Evolutionary conservation across 92 coral and sea anemone genomes (phyloP).

Genomic region (Chrysogorgia sp.): DNA sequence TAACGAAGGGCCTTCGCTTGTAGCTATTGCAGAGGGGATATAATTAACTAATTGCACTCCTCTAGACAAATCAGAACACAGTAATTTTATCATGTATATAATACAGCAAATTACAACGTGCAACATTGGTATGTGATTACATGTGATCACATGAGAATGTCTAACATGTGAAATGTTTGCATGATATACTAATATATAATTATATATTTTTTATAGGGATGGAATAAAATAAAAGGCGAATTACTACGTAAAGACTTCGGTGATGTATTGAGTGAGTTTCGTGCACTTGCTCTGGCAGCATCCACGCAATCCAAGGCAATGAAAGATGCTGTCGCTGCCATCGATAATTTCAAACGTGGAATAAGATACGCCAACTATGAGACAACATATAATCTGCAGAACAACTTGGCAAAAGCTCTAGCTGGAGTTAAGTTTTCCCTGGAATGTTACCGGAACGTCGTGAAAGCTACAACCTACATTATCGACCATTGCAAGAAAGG

Average conservation of each 20-base stretch:
- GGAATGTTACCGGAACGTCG: conserved; percentile 42
- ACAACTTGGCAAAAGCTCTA: conserved; percentile 28
- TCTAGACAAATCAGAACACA: too few species aligned
- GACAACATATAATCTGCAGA: conserved; percentile 20
- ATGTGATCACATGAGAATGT: too few species aligned
- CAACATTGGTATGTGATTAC: too few species aligned
- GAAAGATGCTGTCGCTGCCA: conserved; percentile 41
- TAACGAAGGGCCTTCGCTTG: too few species aligned
- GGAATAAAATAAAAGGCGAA: conserved; percentile 48
- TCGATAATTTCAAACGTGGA: conserved; percentile 30
- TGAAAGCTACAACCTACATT: conserved; percentile 30
- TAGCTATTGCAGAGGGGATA: too few species aligned
- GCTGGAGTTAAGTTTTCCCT: conserved; percentile 43
- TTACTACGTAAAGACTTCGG: conserved; percentile 51
- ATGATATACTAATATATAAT: not conserved
- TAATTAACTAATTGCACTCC: too few species aligned
- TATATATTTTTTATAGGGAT: conserved; percentile 48
- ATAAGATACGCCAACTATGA: conserved; percentile 39
- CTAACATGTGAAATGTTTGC: too few species aligned
- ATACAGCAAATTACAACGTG: too few species aligned
- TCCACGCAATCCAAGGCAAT: conserved; percentile 46
- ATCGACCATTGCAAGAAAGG: conserved; percentile 53
- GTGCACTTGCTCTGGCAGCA: conserved; percentile 33
- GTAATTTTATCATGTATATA: too few species aligned
- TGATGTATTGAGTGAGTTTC: conserved; percentile 32